phyloP scores from a whole-genome alignment of 1,140 invertebrate species.

The Drosophila asahinai region DNA sequence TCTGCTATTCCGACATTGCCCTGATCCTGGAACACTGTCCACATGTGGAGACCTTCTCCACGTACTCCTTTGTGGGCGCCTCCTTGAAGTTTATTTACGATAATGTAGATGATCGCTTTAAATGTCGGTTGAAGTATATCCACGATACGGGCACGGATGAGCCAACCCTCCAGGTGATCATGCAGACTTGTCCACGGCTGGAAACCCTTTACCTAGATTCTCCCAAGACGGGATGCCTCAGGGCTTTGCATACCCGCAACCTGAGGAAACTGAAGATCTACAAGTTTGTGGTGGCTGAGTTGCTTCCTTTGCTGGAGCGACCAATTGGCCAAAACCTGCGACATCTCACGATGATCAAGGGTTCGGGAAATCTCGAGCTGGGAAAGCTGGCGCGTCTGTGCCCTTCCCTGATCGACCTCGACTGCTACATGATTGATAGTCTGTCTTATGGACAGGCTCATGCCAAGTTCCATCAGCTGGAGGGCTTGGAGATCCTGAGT shows the following conservation, averaged over 20 bases:
- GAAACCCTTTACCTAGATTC: conserved; percentile 88
- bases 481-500: conserved; percentile 88
- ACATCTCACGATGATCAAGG: conserved; percentile 88
- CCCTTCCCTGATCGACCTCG: conserved; percentile 86
- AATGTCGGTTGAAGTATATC: conserved; percentile 87
- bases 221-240: conserved; percentile 86
- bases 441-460: conserved; percentile 86
- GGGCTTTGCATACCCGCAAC: conserved; percentile 84
- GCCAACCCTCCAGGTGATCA: conserved; percentile 86
- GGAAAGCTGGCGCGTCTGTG: conserved; percentile 87
- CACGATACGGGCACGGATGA: conserved; percentile 87
- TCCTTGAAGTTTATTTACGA: conserved; percentile 86
- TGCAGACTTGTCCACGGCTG: conserved; percentile 87
- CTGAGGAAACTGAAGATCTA: conserved; percentile 88
- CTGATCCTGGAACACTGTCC: conserved; percentile 87
- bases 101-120: conserved; percentile 86
- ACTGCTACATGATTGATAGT: conserved; percentile 88
- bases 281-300: conserved; percentile 87
- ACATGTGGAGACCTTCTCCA: conserved; percentile 87
- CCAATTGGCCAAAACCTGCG: conserved; percentile 86
- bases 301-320: conserved; percentile 87
- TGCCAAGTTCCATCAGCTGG: conserved; percentile 87
- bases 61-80: conserved; percentile 88
- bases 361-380: conserved; percentile 87
- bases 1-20: conserved; percentile 88